Evolutionary conservation across 1,140 invertebrate genomes (phyloP).

Genomic region (Subanguina moxae): DNA sequence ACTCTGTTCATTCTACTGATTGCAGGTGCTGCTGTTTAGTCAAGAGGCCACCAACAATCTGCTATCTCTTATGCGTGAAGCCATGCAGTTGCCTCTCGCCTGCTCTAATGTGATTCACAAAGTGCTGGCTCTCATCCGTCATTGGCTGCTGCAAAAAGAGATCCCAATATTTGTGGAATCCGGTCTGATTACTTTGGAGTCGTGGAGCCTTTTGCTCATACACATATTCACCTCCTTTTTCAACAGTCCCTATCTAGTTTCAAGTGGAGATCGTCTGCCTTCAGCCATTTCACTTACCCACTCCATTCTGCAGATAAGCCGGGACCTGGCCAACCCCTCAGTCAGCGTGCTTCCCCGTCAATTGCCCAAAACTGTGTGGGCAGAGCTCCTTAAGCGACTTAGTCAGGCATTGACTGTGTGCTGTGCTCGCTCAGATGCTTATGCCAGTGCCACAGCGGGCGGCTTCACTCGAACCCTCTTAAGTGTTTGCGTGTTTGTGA

Average conservation of each 20-base stretch:
- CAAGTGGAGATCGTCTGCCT: slow-evolving; percentile 43
- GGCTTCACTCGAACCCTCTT: slow-evolving; percentile 46
- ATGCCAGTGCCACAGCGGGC: slow-evolving; percentile 39
- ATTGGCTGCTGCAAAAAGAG: slow-evolving; percentile 55
- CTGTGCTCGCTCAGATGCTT: slow-evolving; percentile 35
- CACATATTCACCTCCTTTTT: slow-evolving; percentile 51
- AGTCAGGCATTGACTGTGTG: not conserved
- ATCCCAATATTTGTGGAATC: slow-evolving; percentile 52
- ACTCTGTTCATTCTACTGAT: not conserved
- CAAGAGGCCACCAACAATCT: slow-evolving; percentile 49
- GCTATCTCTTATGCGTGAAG: slow-evolving; percentile 53
- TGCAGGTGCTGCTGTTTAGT: slow-evolving; percentile 28
- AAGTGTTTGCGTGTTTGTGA: slow-evolving; percentile 44
- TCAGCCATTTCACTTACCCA: slow-evolving; percentile 39
- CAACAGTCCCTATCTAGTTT: slow-evolving; percentile 45
- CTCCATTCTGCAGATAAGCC: slow-evolving; percentile 35
- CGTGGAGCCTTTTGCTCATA: slow-evolving; percentile 44
- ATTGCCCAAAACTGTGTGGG: slow-evolving; percentile 37
- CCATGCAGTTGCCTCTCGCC: slow-evolving; percentile 50
- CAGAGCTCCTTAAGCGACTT: not conserved
- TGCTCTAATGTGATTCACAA: slow-evolving; percentile 56
- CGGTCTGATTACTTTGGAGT: slow-evolving; percentile 39
- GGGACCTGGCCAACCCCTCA: slow-evolving; percentile 45
- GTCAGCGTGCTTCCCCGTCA: slow-evolving; percentile 32
- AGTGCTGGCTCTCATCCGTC: slow-evolving; percentile 47